A percentile compares a stretch with the other conserved stretches of the same genome.
These are phyloP conservation scores for Proales similis DNA, from an alignment of 1,140 invertebrate genomes.

Conservation along the genomic window DNA sequence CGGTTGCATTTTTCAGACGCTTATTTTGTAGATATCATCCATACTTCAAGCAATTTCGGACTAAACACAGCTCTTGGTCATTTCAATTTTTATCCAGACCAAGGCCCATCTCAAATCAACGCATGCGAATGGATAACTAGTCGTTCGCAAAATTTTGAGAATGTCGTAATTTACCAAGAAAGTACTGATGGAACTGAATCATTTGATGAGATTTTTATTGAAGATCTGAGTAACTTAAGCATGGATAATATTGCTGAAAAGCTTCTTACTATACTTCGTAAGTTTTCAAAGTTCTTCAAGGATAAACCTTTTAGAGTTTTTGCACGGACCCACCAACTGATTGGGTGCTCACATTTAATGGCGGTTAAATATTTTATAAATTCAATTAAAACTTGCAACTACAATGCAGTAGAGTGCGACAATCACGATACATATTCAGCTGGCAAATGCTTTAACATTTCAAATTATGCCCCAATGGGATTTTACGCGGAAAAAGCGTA, in stretches of 20 bases:
- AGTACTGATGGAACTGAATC: not conserved
- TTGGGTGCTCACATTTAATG: constrained; percentile 33
- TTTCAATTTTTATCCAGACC: constrained; percentile 35
- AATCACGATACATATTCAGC: not conserved
- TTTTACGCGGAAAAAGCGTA: constrained; percentile 16
- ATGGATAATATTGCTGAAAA: constrained; percentile 6
- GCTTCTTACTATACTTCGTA: not conserved
- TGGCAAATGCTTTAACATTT: constrained; percentile 6
- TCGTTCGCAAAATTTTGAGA: constrained; percentile 17
- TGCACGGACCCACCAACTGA: constrained; percentile 14
- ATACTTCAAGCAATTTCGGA: constrained; percentile 19
- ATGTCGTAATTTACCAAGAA: constrained; percentile 35
- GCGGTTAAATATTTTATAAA: constrained; percentile 29
- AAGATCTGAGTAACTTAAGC: not conserved
- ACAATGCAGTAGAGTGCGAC: constrained; percentile 2
- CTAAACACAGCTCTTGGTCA: constrained; percentile 24
- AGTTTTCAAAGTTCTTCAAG: constrained; percentile 7
- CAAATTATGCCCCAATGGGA: constrained; percentile 25
- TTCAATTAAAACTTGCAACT: constrained; percentile 33
- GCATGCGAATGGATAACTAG: constrained; percentile 18
- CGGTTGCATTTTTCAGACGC: constrained; percentile 13
- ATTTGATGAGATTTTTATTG: constrained; percentile 4
- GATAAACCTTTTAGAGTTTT: constrained; percentile 8
- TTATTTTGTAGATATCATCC: constrained; percentile 27
- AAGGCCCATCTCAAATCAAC: not conserved